phyloP scores from a whole-genome alignment of 30 jellyfish, hydroid and myxozoan genomes.

The Pseudorhiza aurosa region DNA sequence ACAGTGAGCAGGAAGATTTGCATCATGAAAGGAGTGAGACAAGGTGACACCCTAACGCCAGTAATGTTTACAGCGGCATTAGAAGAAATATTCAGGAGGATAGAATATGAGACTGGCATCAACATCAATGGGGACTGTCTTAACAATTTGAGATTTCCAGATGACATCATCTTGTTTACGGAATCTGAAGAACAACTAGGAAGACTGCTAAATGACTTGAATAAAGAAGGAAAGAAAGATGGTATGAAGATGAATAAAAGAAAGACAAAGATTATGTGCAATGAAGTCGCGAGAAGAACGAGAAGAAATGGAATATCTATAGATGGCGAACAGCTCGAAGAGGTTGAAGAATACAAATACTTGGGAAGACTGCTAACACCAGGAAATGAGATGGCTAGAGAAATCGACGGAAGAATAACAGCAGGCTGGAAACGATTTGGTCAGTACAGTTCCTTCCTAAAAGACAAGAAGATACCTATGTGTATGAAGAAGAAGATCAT shows the following conservation, averaged over 20 bases:
- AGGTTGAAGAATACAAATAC: constrained; percentile 48
- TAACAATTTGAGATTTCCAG: constrained; percentile 62
- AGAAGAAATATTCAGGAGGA: constrained; percentile 59
- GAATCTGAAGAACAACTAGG: constrained; percentile 36
- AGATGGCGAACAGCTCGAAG: constrained; percentile 54
- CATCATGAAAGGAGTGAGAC: constrained; percentile 52
- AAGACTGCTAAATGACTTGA: constrained; percentile 30
- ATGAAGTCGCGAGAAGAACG: constrained; percentile 15
- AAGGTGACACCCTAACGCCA: constrained; percentile 65
- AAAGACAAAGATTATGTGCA: constrained; percentile 58
- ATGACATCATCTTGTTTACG: constrained; percentile 69
- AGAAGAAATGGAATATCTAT: no score
- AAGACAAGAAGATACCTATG: constrained; percentile 54
- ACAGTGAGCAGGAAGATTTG: constrained; percentile 30
- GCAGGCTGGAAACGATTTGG: constrained; percentile 68
- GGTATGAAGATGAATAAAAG: constrained; percentile 41
- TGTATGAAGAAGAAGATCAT: constrained; percentile 52
- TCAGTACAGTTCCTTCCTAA: constrained; percentile 63
- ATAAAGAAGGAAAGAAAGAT: constrained; percentile 44
- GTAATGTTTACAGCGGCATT: constrained; percentile 34
- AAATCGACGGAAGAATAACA: constrained; percentile 46
- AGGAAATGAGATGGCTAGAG: constrained; percentile 51
- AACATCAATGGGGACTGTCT: constrained; percentile 68
- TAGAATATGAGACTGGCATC: constrained; percentile 41
- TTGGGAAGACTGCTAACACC: constrained; percentile 55